These are phyloP conservation scores for Thumatha senex DNA, from an alignment of 2,888 invertebrate genomes.

Conservation along the genomic window DNA sequence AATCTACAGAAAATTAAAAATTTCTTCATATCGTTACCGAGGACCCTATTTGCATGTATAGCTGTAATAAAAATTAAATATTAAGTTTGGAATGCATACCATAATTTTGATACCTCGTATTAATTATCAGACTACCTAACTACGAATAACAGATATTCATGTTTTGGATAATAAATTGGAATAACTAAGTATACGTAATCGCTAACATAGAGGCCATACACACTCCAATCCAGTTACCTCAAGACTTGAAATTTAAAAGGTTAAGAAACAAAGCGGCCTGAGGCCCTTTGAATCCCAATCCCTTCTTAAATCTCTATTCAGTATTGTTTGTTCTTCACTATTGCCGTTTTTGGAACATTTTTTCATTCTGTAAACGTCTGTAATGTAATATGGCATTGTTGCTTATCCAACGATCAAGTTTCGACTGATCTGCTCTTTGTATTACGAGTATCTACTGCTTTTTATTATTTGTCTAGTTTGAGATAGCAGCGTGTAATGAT, in stretches of 20 bases:
- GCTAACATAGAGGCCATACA: neutral
- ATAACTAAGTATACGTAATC: too few relatives aligned
- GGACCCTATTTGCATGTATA: too few relatives aligned
- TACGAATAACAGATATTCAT: too few relatives aligned
- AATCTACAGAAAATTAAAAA: too few relatives aligned
- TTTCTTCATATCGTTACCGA: too few relatives aligned
- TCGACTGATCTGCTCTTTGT: constrained; percentile 54
- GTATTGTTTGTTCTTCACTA: constrained; percentile 63
- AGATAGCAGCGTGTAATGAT: constrained; percentile 16
- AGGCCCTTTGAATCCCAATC: constrained; percentile 74
- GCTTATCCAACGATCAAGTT: constrained; percentile 56
- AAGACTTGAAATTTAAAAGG: constrained; percentile 66
- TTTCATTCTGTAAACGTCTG: constrained; percentile 47
- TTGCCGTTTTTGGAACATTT: constrained; percentile 53
- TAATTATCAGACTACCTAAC: too few relatives aligned
- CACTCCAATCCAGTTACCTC: constrained; percentile 53
- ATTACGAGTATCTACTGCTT: constrained; percentile 28
- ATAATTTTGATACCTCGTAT: too few relatives aligned
- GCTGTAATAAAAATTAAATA: too few relatives aligned
- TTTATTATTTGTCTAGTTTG: constrained; percentile 29
- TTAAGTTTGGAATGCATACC: too few relatives aligned
- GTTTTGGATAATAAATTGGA: too few relatives aligned
- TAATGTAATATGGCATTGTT: constrained; percentile 77
- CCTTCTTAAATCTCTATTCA: constrained; percentile 73
- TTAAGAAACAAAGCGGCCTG: constrained; percentile 66